Evolutionary conservation across 2,797 vertebrate genomes (phyloP), one percentile per base, ranked within the genome.

Genomic region (Okamejei kenojei): DNA sequence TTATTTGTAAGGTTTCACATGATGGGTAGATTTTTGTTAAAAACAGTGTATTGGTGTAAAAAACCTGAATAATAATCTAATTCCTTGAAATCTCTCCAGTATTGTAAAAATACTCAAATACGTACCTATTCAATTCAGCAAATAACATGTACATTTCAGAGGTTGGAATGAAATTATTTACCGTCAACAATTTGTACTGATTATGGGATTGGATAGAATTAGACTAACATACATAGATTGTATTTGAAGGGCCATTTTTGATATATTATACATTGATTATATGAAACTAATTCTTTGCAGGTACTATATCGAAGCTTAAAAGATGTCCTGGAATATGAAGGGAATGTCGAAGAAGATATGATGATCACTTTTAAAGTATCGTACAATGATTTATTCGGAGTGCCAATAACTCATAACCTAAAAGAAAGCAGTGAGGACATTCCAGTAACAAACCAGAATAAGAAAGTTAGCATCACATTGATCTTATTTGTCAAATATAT

Each of bases 301-400:
- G 96, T 97, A 95, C 97, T 99, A 9, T 97, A 96, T 96, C 98
- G 98, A 95, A 99, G 98, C 96, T 96, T 99, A 95, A 98, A 97
- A 95, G 96, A 97, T 94, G 94, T 99, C 35, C 94, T 98, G 93
- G 97, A 98, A 93, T 98, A 99, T 94, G 96, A 97, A 84, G 98
- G 97, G 74, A 97, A 97, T 19, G 98, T 99, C 94, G 97, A 99
- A 95, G 97, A 99, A 26, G 98, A 99, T 95, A 99, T 99, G 98
- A 97, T 97, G 97, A 98, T 99, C 94, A 99, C 98, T 68, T 99
- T 98, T 96, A 99, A 99, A 94, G 99, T 99, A 94, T 99, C 98
- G 77, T 98, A 99, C 93, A 98, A 96, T 0, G 99, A 99, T 95
- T 97, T 99, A 58, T 99, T 99, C 93, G 99, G 99, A 94, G 98